Evolutionary conservation across 2,888 invertebrate genomes (phyloP).

Genomic region (Mermis nigrescens): DNA sequence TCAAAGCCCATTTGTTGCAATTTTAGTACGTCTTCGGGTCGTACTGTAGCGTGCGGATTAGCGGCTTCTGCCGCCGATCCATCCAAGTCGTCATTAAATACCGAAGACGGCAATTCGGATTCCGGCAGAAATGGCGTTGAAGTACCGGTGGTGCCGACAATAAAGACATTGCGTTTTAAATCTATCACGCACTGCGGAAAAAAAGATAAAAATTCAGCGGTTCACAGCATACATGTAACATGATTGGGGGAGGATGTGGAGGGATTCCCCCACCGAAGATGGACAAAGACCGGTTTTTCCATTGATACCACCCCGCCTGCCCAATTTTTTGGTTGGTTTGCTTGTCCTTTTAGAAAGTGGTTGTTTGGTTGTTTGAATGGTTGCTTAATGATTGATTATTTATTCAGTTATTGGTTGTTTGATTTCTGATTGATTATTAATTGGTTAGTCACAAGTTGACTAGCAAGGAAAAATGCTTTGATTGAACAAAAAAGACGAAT

Average conservation of each 20-base stretch:
- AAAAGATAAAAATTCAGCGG: conserved; percentile 8
- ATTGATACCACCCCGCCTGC: too few species aligned
- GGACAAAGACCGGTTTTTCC: too few species aligned
- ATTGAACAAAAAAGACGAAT: too few species aligned
- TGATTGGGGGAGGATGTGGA: background rate
- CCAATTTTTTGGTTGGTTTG: too few species aligned
- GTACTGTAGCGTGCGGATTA: background rate
- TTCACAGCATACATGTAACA: background rate
- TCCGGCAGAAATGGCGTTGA: conserved; percentile 71
- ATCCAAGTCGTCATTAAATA: conserved; percentile 24
- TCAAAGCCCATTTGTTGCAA: background rate
- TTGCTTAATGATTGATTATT: too few species aligned
- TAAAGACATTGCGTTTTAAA: conserved; percentile 61
- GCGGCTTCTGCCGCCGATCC: conserved; percentile 19
- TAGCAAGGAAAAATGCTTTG: too few species aligned
- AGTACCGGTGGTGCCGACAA: conserved; percentile 81
- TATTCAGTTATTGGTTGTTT: too few species aligned
- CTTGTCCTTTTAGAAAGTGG: too few species aligned
- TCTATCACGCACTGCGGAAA: conserved; percentile 62
- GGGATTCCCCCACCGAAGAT: too few species aligned
- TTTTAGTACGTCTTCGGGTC: background rate
- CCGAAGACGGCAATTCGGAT: conserved; percentile 53
- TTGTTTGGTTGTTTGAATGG: too few species aligned
- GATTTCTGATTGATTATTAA: too few species aligned
- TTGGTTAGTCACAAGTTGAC: too few species aligned